Evolutionary conservation across 2,888 invertebrate species (phyloP), one percentile per base, ranked within the genome.

Genomic region (Tipula lateralis): DNA sequence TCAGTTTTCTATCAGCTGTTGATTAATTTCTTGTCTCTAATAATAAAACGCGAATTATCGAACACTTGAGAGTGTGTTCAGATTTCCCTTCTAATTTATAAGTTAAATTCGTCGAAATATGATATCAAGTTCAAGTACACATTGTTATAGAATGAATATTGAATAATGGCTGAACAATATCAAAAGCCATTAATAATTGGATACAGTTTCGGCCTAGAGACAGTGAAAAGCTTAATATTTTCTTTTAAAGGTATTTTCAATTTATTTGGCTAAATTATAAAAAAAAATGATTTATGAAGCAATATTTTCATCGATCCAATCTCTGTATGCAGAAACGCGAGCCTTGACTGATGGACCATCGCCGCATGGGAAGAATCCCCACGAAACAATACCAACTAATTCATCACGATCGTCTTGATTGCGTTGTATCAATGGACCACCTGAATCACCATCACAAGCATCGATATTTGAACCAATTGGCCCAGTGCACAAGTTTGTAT

Each of bases 361-460:
- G 24, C 66, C 66, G 9, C 66, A 66, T 9, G 66, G 66, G 66
- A 82, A 82, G 82, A 82, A 82, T 30, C 82, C 82, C 82, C 82
- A 82, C n/a, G 82, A 82, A 2, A 82, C 82, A 30, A 82, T 29
- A 30, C 82, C 82, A 30, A 30, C 30, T 16, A 29, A n/a, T 30
- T n/a, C 32, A 30, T 82, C 5, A 30, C 6, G 0, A 0, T 2
- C 32, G 4, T 29, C 81, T n/a, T 5, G 16, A 30, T 7, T 5
- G 13, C 16, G 5, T 82, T 82, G 82, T 29, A n/a, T 16, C n/a
- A 82, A 30, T 82, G 82, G 82, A 6, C 30, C 82, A 82, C 82
- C 82, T 1, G 82, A 82, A n/a, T 82, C 82, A 32, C 82, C 82
- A 30, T 82, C 32, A 9, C 82, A 82, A n/a, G 82, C 82, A 82